Evolutionary conservation across 1,140 invertebrate species (phyloP).

Genomic region (Lepidotrigona ventralis): DNA sequence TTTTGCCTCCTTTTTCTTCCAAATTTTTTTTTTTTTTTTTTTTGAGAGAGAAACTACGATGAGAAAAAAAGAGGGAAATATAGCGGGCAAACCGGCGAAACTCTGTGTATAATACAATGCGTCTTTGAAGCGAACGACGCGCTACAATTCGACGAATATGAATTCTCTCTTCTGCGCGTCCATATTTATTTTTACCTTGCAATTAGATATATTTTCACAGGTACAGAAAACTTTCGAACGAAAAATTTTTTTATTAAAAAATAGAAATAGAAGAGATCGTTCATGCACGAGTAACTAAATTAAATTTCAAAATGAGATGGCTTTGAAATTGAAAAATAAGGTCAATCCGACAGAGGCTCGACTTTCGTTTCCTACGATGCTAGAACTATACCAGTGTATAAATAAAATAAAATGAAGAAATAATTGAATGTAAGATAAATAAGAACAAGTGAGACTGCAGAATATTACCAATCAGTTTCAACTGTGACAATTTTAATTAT

Average conservation of each 20-base stretch:
- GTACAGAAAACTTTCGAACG: not conserved
- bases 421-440: too few relatives aligned
- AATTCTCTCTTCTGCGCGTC: not conserved
- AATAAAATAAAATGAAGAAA: too few relatives aligned
- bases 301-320: not conserved
- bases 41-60: not conserved
- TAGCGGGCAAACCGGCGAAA: constrained; percentile 1
- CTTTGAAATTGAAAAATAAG: too few relatives aligned
- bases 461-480: too few relatives aligned
- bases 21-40: not conserved
- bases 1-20: not conserved
- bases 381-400: too few relatives aligned
- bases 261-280: not conserved
- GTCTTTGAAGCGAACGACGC: constrained; percentile 1
- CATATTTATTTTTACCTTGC: not conserved
- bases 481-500: too few relatives aligned
- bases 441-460: too few relatives aligned
- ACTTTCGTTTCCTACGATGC: too few relatives aligned
- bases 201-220: too few relatives aligned
- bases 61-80: not conserved
- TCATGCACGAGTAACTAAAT: not conserved
- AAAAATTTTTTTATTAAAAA: not conserved
- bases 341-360: too few relatives aligned
- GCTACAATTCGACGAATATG: not conserved
- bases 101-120: constrained; percentile 10